Conservation (phyloP, 1,140 invertebrate species). For the Parasteatoda tepidariorum region DNA sequence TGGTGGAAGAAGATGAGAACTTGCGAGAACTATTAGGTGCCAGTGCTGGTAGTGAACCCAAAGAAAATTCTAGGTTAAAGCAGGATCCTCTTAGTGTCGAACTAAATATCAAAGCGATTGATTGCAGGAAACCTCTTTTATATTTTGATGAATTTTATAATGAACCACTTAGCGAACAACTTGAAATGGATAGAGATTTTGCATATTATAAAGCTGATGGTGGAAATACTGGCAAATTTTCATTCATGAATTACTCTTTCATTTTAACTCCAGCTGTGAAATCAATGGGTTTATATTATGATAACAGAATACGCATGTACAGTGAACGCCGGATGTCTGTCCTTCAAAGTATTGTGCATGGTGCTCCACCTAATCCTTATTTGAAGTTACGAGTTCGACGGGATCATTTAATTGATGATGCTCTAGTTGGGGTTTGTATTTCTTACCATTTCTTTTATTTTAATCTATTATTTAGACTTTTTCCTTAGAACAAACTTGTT, state of each 20-base stretch:
- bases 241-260: constrained; percentile 92
- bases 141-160: constrained; percentile 93
- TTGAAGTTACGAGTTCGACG: constrained; percentile 83
- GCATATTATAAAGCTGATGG: constrained; percentile 81
- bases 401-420: constrained; percentile 91
- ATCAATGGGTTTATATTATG: constrained; percentile 89
- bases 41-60: constrained; percentile 65
- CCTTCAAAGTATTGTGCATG: constrained; percentile 79
- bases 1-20: constrained; percentile 62
- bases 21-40: constrained; percentile 66
- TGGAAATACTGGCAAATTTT: constrained; percentile 78
- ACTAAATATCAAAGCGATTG: constrained; percentile 80
- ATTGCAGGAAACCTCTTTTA: constrained; percentile 84
- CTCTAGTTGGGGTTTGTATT: constrained; percentile 81
- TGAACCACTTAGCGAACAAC: constrained; percentile 88
- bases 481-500: background rate
- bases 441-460: constrained; percentile 3
- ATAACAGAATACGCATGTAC: constrained; percentile 95
- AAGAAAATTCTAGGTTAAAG: constrained; percentile 62
- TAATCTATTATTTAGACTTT: constrained; percentile 25
- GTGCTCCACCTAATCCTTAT: constrained; percentile 85
- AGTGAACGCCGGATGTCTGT: constrained; percentile 87
- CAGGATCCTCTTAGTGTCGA: constrained; percentile 70
- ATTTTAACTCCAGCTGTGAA: constrained; percentile 93
- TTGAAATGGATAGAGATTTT: constrained; percentile 94